These are phyloP conservation scores for Lucinisca nassula DNA, from an alignment of 2,888 invertebrate genomes.

Conservation along the genomic window DNA sequence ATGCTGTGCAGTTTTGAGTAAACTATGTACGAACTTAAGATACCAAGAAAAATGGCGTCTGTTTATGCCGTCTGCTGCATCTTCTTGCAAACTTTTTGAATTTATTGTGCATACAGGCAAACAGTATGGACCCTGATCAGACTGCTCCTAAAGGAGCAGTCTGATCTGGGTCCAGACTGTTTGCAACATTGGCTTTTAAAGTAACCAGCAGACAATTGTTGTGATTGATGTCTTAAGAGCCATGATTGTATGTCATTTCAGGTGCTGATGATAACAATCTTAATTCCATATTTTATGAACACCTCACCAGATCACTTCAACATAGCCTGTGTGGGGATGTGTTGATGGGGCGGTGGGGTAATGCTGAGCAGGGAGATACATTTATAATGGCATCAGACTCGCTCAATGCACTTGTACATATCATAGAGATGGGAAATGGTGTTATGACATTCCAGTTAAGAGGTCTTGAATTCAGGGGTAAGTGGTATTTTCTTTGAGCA, in stretches of 20 bases:
- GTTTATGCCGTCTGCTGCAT: too few relatives aligned
- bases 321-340: constrained; percentile 93
- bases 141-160: too few relatives aligned
- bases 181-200: too few relatives aligned
- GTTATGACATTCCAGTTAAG: constrained; percentile 99
- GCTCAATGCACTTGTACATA: constrained; percentile 98
- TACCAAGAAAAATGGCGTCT: too few relatives aligned
- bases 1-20: too few relatives aligned
- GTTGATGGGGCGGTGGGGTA: constrained; percentile 94
- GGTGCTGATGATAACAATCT: constrained; percentile 98
- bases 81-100: too few relatives aligned
- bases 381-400: constrained; percentile 99
- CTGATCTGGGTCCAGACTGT: too few relatives aligned
- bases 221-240: too few relatives aligned
- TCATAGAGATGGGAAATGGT: constrained; percentile 99
- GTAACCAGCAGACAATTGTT: too few relatives aligned
- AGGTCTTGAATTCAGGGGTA: constrained; percentile 97
- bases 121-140: too few relatives aligned
- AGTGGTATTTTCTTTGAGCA: constrained; percentile 39
- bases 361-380: constrained; percentile 98
- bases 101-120: too few relatives aligned
- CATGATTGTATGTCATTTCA: constrained; percentile 48
- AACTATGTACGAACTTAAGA: too few relatives aligned
- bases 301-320: constrained; percentile 97
- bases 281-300: constrained; percentile 99